These are phyloP conservation scores for Prionailurus viverrinus DNA, from an alignment of 2,113 vertebrate species.

Conservation along the genomic window DNA sequence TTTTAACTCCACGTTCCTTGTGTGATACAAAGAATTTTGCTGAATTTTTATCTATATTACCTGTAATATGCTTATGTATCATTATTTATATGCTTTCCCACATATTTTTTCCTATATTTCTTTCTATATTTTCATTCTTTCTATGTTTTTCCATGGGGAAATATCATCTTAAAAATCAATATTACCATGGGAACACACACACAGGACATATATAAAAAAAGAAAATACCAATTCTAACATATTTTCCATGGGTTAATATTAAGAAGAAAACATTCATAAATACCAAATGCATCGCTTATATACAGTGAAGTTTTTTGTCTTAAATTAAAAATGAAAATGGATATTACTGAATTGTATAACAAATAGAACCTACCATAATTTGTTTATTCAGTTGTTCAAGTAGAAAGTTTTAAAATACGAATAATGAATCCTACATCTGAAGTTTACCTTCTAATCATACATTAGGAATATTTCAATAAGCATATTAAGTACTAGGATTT, in stretches of 20 bases:
- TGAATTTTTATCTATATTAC: constrained; percentile 81
- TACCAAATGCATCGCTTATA: neutral
- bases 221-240: neutral
- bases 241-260: neutral
- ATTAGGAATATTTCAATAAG: neutral
- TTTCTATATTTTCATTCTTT: neutral
- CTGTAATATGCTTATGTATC: constrained; percentile 58
- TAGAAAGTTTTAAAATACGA: constrained; percentile 26
- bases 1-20: constrained; percentile 79
- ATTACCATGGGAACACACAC: constrained; percentile 36
- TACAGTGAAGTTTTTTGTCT: neutral
- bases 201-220: neutral
- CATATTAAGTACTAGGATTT: neutral
- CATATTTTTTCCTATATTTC: constrained; percentile 21
- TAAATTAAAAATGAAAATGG: neutral
- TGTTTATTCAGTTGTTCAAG: neutral
- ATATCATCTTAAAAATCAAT: constrained; percentile 70
- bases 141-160: neutral
- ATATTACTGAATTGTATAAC: neutral
- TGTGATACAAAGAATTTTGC: constrained; percentile 81
- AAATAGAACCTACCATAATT: neutral
- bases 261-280: neutral
- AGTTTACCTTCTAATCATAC: neutral
- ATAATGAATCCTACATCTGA: neutral
- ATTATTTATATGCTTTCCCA: constrained; percentile 77